phyloP scores from a whole-genome alignment of 2,888 invertebrate species.

The Leptopterna dolabrata region DNA sequence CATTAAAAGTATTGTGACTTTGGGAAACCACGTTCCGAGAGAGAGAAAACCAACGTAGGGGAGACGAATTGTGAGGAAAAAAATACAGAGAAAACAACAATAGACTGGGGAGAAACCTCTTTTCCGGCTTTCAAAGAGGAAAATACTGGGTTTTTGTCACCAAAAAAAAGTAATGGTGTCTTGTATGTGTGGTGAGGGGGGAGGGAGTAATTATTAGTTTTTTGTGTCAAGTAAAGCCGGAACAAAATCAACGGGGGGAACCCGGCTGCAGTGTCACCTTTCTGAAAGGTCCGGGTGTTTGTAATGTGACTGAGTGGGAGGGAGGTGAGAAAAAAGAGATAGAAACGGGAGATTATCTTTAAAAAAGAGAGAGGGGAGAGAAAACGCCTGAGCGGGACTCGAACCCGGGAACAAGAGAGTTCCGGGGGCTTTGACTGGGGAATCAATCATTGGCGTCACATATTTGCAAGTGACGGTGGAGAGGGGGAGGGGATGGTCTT shows the following conservation, averaged over 20 bases:
- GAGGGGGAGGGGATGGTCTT: background rate
- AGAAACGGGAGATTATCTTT: slow-evolving; percentile 23
- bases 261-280: slow-evolving; percentile 37
- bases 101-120: background rate
- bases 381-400: background rate
- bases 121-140: background rate
- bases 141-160: background rate
- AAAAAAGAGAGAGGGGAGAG: background rate
- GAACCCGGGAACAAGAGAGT: background rate
- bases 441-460: slow-evolving; percentile 49
- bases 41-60: background rate
- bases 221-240: slow-evolving; percentile 6
- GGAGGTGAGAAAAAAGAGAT: background rate
- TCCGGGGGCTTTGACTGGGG: background rate
- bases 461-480: slow-evolving; percentile 20
- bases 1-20: slow-evolving; percentile 53
- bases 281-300: slow-evolving; percentile 35
- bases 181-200: too few species aligned
- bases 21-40: background rate
- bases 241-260: slow-evolving; percentile 14
- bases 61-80: background rate
- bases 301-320: background rate
- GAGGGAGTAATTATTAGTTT: slow-evolving; percentile 36
- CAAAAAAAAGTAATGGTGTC: background rate
- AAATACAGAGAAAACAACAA: slow-evolving; percentile 27